Percentiles rank a stretch among this genome's conserved stretches.
Conservation (phyloP, 2,113 vertebrate genomes). For the Sturnus vulgaris region DNA sequence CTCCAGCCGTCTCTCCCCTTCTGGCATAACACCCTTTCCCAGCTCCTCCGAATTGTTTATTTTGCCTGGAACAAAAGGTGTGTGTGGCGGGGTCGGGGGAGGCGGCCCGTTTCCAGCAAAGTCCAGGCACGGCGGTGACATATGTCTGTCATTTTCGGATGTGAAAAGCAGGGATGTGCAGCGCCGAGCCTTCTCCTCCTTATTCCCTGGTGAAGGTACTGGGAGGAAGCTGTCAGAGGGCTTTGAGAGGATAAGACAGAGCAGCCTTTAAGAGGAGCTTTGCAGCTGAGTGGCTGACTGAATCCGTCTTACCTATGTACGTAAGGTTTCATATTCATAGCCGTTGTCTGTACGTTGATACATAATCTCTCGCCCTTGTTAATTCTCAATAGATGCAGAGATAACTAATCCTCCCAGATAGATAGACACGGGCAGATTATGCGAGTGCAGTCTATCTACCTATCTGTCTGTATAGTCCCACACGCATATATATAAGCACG, state of each 20-base stretch:
- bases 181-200: background rate
- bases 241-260: background rate
- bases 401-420: constrained; percentile 57
- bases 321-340: constrained; percentile 42
- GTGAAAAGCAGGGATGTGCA: background rate
- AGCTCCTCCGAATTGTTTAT: background rate
- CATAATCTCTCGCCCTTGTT: constrained; percentile 54
- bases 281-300: constrained; percentile 21
- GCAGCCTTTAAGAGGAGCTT: constrained; percentile 4
- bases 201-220: background rate
- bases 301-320: constrained; percentile 35
- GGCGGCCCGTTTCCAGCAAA: background rate
- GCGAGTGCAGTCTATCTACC: constrained; percentile 13
- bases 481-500: background rate
- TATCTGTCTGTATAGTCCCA: background rate
- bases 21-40: background rate
- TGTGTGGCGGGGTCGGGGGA: background rate
- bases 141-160: background rate
- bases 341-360: background rate
- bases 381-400: constrained; percentile 59
- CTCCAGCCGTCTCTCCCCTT: background rate
- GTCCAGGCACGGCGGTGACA: background rate
- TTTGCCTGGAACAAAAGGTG: constrained; percentile 36
- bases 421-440: constrained; percentile 35
- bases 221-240: background rate